Evolutionary conservation across 2,113 vertebrate genomes (phyloP).

Genomic region (Campylorhamphus procurvoides): DNA sequence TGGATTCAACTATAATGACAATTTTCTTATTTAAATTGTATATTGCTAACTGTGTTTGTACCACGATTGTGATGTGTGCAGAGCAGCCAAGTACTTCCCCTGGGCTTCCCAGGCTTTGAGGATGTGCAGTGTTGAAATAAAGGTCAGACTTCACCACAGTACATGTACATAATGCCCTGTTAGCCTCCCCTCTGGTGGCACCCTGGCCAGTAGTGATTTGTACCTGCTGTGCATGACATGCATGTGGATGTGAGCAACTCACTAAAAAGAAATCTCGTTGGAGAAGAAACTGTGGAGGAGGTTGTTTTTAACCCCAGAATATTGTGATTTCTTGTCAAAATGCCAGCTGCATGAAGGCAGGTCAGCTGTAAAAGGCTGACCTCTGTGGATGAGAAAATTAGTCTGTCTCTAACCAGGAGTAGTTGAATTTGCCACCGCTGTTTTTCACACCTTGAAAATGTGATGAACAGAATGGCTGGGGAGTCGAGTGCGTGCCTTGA

Average conservation of each 20-base stretch:
- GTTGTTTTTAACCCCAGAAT: neutral
- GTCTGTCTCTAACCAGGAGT: neutral
- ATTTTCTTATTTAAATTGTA: neutral
- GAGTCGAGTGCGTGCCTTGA: neutral
- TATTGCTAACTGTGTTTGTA: neutral
- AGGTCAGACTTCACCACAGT: neutral
- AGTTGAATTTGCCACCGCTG: neutral
- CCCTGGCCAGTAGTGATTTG: neutral
- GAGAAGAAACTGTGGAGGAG: neutral
- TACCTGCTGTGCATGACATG: neutral
- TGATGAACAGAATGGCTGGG: neutral
- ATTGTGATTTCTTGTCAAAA: neutral
- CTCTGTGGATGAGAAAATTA: neutral
- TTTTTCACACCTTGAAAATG: neutral
- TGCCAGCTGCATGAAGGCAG: neutral
- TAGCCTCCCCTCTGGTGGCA: neutral
- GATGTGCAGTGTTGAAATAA: neutral
- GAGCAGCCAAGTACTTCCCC: neutral
- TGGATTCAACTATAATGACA: neutral
- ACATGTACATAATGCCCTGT: neutral
- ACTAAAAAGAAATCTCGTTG: neutral
- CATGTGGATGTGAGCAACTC: neutral
- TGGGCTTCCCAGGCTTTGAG: neutral
- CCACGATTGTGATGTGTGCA: neutral
- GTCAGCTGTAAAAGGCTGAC: neutral